A percentile compares a stretch with the other conserved stretches of the same genome.
Conservation (phyloP, 2,888 invertebrate species). For the Himalopsyche anomala region DNA sequence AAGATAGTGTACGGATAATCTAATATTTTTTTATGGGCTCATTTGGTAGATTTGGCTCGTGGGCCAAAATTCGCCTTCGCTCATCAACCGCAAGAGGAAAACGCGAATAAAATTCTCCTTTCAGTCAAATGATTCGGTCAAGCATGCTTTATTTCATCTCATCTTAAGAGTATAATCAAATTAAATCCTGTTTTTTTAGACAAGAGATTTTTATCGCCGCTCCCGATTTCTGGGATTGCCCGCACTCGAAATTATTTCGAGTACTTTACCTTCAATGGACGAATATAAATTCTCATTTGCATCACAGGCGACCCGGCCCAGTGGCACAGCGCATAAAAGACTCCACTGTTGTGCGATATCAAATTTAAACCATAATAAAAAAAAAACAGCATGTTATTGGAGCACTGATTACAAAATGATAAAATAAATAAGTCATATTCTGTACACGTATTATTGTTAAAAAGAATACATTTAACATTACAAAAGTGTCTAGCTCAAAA, state of each 20-base stretch:
- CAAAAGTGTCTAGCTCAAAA: too few relatives aligned
- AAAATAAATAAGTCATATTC: too few relatives aligned
- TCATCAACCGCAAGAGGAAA: neutral
- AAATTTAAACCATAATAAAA: too few relatives aligned
- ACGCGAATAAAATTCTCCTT: conserved; percentile 26
- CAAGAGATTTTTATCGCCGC: conserved; percentile 29
- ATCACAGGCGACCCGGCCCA: conserved; percentile 32
- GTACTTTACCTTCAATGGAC: conserved; percentile 22
- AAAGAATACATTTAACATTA: too few relatives aligned
- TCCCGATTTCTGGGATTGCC: conserved; percentile 13
- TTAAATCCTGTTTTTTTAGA: conserved; percentile 31
- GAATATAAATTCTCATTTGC: conserved; percentile 31
- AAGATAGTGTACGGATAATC: too few relatives aligned
- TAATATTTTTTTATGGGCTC: too few relatives aligned
- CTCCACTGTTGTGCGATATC: neutral
- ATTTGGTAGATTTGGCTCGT: neutral
- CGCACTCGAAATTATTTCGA: conserved; percentile 15
- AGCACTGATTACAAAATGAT: too few relatives aligned
- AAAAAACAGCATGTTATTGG: too few relatives aligned
- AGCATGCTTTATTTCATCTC: conserved; percentile 34
- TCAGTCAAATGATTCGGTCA: conserved; percentile 27
- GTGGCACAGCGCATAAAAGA: conserved; percentile 10
- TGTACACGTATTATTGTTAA: too few relatives aligned
- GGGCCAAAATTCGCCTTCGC: neutral
- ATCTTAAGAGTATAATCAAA: conserved; percentile 30